These are phyloP conservation scores for Anser brachyrhynchus DNA, from an alignment of 2,113 vertebrate species.

Conservation along the genomic window DNA sequence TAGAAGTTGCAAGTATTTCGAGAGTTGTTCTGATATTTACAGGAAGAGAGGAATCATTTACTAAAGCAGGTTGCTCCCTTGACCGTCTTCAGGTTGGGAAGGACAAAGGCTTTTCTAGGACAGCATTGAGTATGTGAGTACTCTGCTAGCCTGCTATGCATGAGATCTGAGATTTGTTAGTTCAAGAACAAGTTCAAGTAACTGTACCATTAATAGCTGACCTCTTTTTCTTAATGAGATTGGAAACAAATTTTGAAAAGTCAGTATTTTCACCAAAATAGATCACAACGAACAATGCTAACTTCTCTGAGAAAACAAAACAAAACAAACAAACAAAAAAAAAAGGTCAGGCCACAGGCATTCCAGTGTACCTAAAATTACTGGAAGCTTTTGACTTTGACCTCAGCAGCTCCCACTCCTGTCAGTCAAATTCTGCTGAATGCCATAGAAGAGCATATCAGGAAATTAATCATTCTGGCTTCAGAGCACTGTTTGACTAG, in stretches of 20 bases:
- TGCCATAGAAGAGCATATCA: neutral
- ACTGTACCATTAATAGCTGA: neutral
- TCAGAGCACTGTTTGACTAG: neutral
- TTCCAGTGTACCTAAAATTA: neutral
- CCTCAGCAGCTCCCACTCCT: neutral
- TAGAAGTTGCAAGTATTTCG: neutral
- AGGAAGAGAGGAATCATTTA: neutral
- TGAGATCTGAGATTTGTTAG: neutral
- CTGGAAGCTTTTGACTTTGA: neutral
- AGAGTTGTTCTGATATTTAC: neutral
- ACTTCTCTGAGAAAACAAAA: neutral
- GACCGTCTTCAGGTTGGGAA: neutral
- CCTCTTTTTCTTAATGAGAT: neutral
- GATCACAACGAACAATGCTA: neutral
- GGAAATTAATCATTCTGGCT: conserved; percentile 8
- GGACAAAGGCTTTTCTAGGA: neutral
- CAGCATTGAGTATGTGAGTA: neutral
- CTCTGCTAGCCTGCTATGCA: neutral
- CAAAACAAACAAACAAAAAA: neutral
- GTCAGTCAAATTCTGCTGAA: neutral
- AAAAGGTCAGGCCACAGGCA: neutral
- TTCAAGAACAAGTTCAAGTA: neutral
- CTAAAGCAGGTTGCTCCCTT: neutral
- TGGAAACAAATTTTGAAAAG: neutral
- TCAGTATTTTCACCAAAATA: neutral